Percentiles rank a stretch among this genome's conserved stretches.
Conservation (phyloP, 2,113 vertebrate genomes). For the Peromyscus californicus region DNA sequence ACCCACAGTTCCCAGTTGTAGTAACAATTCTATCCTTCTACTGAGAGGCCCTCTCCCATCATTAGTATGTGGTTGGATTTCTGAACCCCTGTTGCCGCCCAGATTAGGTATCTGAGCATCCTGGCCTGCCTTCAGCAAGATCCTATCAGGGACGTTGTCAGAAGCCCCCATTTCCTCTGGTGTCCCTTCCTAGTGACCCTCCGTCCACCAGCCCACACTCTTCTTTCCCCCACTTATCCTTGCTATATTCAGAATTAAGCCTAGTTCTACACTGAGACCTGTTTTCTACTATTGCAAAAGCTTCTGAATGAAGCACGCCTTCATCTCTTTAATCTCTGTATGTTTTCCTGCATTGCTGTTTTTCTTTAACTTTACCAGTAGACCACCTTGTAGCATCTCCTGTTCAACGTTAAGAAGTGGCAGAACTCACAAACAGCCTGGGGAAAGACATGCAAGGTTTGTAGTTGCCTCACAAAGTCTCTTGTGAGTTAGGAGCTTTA, state of each 20-base stretch:
- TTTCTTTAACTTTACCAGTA: background rate
- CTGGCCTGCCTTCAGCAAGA: background rate
- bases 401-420: background rate
- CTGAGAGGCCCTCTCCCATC: background rate
- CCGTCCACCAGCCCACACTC: background rate
- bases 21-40: background rate
- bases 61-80: background rate
- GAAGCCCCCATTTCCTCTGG: background rate
- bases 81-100: background rate
- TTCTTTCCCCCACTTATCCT: background rate
- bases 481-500: constrained; percentile 1
- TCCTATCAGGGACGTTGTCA: background rate
- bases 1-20: background rate
- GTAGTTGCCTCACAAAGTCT: constrained; percentile 5
- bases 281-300: background rate
- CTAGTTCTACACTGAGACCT: background rate
- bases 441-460: background rate
- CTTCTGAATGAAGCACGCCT: background rate
- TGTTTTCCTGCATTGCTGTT: background rate
- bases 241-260: background rate
- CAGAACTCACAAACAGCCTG: background rate
- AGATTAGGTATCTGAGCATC: background rate
- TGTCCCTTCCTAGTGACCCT: background rate
- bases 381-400: background rate
- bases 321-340: background rate